A percentile compares a stretch with the other conserved stretches of the same genome.
Evolutionary conservation across 2,888 invertebrate species (phyloP).

Genomic region (Cataglyphis livida): DNA sequence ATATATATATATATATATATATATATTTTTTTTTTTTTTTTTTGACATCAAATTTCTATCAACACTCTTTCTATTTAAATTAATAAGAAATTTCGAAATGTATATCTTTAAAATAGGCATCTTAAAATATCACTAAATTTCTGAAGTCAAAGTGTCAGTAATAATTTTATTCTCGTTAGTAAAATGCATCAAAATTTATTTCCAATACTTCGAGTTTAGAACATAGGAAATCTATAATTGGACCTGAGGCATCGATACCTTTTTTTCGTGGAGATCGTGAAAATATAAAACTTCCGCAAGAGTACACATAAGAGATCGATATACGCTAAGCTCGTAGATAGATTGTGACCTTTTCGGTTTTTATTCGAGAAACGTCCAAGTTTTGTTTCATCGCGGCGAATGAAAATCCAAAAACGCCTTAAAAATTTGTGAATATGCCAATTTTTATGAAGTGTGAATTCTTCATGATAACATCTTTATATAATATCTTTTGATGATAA

Average conservation of each 20-base stretch:
- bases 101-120: neutral
- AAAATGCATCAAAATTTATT: constrained; percentile 9
- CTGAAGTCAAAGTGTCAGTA: neutral
- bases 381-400: neutral
- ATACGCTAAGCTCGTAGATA: neutral
- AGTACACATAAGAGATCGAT: neutral
- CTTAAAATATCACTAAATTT: neutral
- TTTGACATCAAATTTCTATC: neutral
- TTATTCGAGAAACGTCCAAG: neutral
- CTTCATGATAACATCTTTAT: neutral
- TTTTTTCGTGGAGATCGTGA: neutral
- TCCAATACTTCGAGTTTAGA: neutral
- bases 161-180: neutral
- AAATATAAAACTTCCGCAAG: constrained; percentile 15
- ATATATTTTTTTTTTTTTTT: too few species aligned
- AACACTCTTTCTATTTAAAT: neutral
- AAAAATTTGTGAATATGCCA: neutral
- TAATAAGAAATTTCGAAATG: neutral
- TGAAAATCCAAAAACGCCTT: neutral
- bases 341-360: neutral
- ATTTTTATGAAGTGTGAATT: neutral
- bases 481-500: neutral
- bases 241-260: neutral
- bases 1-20: neutral
- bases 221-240: constrained; percentile 41